A percentile compares a stretch with the other conserved stretches of the same genome.
Evolutionary conservation across 1,140 invertebrate species (phyloP).

Genomic region (Drosophila novamexicana): DNA sequence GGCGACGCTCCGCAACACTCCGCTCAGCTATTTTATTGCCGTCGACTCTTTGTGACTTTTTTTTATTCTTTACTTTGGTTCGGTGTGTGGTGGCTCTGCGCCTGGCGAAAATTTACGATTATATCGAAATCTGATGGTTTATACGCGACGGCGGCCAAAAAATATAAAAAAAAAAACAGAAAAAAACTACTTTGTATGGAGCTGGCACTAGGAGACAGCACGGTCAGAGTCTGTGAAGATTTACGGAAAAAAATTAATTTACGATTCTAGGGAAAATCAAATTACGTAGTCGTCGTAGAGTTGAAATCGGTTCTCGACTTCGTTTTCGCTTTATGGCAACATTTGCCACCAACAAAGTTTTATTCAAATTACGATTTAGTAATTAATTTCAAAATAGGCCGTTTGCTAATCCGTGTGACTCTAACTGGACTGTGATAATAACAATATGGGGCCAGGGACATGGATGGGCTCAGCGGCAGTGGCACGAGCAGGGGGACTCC

Average conservation of each 20-base stretch:
- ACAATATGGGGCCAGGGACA: not conserved
- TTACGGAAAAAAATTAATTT: conserved; percentile 79
- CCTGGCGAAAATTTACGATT: conserved; percentile 80
- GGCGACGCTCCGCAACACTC: conserved; percentile 41
- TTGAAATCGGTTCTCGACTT: conserved; percentile 17
- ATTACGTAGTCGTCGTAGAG: conserved; percentile 62
- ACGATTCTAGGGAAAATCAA: conserved; percentile 80
- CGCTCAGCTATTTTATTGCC: conserved; percentile 76
- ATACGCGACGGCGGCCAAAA: conserved; percentile 71
- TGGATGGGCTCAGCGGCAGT: not conserved
- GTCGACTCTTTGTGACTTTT: conserved; percentile 77
- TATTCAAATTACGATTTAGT: conserved; percentile 74
- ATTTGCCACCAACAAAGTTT: conserved; percentile 69
- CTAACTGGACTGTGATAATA: conserved; percentile 27
- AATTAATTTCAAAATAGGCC: conserved; percentile 73
- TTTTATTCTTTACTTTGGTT: conserved; percentile 40
- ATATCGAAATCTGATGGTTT: conserved; percentile 83
- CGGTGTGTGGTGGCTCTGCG: conserved; percentile 50
- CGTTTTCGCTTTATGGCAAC: conserved; percentile 10
- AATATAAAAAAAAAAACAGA: conserved; percentile 15
- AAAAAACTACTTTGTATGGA: conserved; percentile 60
- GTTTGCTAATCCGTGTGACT: conserved; percentile 51
- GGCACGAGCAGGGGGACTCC: conserved; percentile 1
- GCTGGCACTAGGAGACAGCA: conserved; percentile 13
- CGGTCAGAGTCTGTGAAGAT: conserved; percentile 54